Evolutionary conservation across 2,113 vertebrate genomes (phyloP).

Genomic region (Tinamus guttatus): DNA sequence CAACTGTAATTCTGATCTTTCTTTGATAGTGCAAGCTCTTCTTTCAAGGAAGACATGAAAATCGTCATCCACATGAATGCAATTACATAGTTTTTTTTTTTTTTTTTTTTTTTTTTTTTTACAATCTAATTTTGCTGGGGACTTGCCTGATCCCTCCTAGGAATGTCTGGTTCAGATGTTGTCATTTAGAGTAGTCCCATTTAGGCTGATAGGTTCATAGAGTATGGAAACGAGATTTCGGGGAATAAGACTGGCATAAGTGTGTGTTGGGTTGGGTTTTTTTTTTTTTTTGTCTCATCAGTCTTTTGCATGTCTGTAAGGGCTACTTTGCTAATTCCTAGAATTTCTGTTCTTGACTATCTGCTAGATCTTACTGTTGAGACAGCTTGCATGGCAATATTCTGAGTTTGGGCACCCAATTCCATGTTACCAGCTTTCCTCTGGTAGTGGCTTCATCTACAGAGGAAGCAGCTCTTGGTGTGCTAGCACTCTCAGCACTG

Average conservation of each 20-base stretch:
- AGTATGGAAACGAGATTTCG: neutral
- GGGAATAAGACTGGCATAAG: no score
- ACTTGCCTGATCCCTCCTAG: no score
- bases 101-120: neutral
- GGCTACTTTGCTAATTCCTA: neutral
- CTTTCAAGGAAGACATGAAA: neutral
- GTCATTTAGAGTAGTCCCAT: neutral
- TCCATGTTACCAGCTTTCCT: neutral
- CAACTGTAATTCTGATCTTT: neutral
- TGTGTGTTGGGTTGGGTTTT: no score
- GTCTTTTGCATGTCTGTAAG: no score
- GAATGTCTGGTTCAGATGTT: neutral
- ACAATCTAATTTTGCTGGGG: neutral
- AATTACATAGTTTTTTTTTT: neutral
- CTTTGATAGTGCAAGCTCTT: neutral
- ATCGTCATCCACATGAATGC: neutral
- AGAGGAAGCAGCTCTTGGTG: neutral
- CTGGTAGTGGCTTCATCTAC: neutral
- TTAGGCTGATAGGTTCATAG: neutral
- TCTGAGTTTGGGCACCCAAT: neutral
- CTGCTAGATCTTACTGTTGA: neutral
- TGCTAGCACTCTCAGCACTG: neutral
- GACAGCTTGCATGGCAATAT: neutral
- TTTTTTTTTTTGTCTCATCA: neutral
- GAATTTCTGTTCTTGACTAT: neutral